Evolutionary conservation across 2,797 vertebrate genomes (phyloP).

Genomic region (Otolemur crassicaudatus): DNA sequence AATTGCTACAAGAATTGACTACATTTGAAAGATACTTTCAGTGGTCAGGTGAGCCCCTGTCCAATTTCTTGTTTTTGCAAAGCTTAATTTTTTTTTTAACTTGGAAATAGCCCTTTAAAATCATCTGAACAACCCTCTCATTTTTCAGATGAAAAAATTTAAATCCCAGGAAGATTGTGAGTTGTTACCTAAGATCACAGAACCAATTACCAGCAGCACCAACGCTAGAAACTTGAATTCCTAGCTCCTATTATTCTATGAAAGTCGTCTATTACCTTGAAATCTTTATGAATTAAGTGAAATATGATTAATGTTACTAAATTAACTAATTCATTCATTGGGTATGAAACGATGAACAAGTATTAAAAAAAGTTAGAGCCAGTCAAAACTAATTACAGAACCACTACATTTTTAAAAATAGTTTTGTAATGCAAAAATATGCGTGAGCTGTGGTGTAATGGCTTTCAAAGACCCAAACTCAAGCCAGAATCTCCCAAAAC

Average conservation of each 20-base stretch:
- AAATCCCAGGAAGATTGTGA: constrained; percentile 41
- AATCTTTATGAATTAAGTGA: constrained; percentile 48
- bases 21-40: not conserved
- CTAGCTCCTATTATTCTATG: constrained; percentile 28
- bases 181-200: constrained; percentile 49
- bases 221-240: constrained; percentile 54
- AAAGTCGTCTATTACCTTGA: constrained; percentile 9
- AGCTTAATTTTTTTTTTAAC: constrained; percentile 61
- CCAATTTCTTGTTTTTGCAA: constrained; percentile 62
- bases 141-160: constrained; percentile 63
- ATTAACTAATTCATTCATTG: not conserved
- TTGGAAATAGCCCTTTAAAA: constrained; percentile 62
- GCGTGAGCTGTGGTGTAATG: not conserved
- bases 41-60: not conserved
- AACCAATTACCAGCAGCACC: constrained; percentile 51
- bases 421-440: constrained; percentile 17
- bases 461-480: constrained; percentile 40
- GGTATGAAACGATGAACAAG: not conserved
- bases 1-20: constrained; percentile 4
- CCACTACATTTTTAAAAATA: not conserved
- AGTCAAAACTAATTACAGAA: constrained; percentile 40
- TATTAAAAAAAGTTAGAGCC: constrained; percentile 23
- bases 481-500: constrained; percentile 22
- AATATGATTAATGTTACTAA: constrained; percentile 44
- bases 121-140: constrained; percentile 11